Conservation (phyloP, 2,113 vertebrate species). For the Rhadina sibilatrix region DNA sequence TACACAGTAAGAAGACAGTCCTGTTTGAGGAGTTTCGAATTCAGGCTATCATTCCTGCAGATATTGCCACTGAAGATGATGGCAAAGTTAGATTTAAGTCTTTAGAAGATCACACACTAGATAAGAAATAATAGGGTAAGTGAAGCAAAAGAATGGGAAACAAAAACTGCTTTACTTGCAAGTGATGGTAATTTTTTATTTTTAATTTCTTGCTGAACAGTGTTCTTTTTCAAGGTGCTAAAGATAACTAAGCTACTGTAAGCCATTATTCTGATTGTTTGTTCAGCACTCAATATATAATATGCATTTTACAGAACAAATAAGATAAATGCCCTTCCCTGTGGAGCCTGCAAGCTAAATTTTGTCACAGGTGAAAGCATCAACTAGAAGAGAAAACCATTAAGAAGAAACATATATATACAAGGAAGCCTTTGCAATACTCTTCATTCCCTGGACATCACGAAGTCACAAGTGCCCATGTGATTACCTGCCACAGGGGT, state of each 20-base stretch:
- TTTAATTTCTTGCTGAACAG: not conserved
- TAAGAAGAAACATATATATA: not conserved
- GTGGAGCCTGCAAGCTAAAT: not conserved
- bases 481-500: not conserved
- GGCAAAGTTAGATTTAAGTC: not conserved
- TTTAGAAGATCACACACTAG: not conserved
- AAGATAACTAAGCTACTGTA: not conserved
- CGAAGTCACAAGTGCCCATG: not conserved
- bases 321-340: not conserved
- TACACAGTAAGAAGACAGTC: not conserved
- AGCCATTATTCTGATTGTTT: not conserved
- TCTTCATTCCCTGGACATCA: not conserved
- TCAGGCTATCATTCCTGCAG: not conserved
- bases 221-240: not conserved
- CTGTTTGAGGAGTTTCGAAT: not conserved
- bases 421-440: not conserved
- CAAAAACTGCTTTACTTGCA: slow-evolving; percentile 8
- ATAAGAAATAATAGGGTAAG: not conserved
- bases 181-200: not conserved
- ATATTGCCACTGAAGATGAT: not conserved
- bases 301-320: slow-evolving; percentile 6
- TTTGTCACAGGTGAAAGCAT: not conserved
- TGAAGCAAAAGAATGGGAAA: not conserved
- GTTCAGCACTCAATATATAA: not conserved
- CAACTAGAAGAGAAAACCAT: not conserved